These are phyloP conservation scores for Ariopsis seemanni DNA, from an alignment of 2,113 vertebrate genomes.

Conservation along the genomic window DNA sequence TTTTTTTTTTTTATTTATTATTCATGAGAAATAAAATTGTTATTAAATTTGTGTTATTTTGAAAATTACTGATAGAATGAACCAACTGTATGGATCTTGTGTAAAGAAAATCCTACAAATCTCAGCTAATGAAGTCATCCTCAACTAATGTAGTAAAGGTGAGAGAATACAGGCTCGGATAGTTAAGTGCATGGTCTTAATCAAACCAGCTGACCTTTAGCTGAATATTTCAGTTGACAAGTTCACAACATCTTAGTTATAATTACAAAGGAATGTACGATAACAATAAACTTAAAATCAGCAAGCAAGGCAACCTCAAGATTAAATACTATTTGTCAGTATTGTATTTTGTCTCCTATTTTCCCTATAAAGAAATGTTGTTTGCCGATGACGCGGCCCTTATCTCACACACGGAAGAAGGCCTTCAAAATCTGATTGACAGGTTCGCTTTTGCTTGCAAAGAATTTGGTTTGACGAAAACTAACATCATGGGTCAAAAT, in stretches of 20 bases:
- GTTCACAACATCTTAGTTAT: not conserved
- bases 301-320: not conserved
- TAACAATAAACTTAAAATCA: not conserved
- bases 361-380: too few species aligned
- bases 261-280: not conserved
- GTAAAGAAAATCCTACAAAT: not conserved
- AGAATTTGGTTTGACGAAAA: too few species aligned
- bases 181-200: not conserved
- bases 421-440: too few species aligned
- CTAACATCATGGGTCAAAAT: too few species aligned
- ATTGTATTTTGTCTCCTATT: not conserved
- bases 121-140: not conserved
- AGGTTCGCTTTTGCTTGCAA: too few species aligned
- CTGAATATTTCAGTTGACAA: conserved; percentile 65
- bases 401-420: too few species aligned
- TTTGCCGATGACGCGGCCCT: too few species aligned
- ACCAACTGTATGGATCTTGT: not conserved
- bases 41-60: too few species aligned
- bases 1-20: not conserved
- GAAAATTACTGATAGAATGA: conserved; percentile 18
- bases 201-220: conserved; percentile 76
- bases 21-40: not conserved
- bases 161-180: not conserved
- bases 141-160: not conserved
- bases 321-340: not conserved